phyloP scores from a whole-genome alignment of 2,888 invertebrate genomes.

The Oligia latruncula region DNA sequence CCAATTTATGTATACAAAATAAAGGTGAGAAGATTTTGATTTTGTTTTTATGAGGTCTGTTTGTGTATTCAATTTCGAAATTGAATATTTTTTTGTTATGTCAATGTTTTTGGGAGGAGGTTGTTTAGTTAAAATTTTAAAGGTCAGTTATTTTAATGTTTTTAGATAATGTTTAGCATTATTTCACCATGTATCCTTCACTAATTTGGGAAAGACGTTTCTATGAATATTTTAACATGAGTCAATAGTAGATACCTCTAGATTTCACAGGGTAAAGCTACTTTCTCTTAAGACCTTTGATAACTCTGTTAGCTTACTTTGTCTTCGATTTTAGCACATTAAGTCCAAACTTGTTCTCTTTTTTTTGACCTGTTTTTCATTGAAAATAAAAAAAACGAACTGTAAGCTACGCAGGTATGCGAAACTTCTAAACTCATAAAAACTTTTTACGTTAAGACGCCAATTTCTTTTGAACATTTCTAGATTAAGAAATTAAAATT shows the following conservation, averaged over 20 bases:
- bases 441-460: conserved; percentile 47
- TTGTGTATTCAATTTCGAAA: conserved; percentile 26
- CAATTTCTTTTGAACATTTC: conserved; percentile 61
- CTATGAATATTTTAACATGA: neutral
- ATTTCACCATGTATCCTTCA: neutral
- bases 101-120: neutral
- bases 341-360: neutral
- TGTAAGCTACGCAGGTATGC: conserved; percentile 31
- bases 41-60: conserved; percentile 21
- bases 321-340: neutral
- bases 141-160: conserved; percentile 2
- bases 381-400: neutral
- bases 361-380: neutral
- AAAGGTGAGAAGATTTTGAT: conserved; percentile 29
- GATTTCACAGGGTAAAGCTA: neutral
- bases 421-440: conserved; percentile 40
- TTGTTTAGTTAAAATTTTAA: conserved; percentile 5
- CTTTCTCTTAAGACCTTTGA: neutral
- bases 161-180: neutral
- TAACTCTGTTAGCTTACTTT: neutral
- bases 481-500: conserved; percentile 68
- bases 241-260: neutral
- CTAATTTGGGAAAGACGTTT: neutral
- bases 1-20: conserved; percentile 33
- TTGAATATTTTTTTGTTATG: neutral